Base-by-base conservation (phyloP, 2,113 vertebrate species). In the Saccopteryx bilineata region DNA sequence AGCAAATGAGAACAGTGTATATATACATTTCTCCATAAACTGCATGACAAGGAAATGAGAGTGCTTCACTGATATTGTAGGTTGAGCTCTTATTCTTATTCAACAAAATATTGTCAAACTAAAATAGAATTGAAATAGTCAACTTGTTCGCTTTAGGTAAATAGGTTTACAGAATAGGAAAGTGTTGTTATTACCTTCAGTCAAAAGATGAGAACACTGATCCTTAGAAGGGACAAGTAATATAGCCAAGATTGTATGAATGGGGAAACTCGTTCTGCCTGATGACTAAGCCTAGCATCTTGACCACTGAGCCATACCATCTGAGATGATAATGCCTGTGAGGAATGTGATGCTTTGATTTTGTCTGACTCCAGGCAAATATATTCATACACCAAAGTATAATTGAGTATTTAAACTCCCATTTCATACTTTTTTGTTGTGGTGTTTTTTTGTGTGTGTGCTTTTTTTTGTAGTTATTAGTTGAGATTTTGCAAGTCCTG, bases 401-500 rank as follows among this genome's bases (percentile, higher is more conserved):
- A 91, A 87, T 6, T 74, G 18, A 71, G 24, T 56, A 39, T 92
- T 96, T 56, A 84, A 50, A 46, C 12, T 54, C 78, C 26, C 52
- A 6, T 10, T 71, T 60, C 7, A 52, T 60, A n/a, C 0, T 81
- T 93, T 88, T 74, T 4, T 54, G 52, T n/a, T 52, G 26, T 50
- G 17, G 48, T 82, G 39, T 39, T 39, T 39, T 39, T 39, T 39
- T 39, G n/a, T n/a, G n/a, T n/a, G n/a, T n/a, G n/a, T n/a, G n/a
- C 82, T 93, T 88, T 74, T 4, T 54, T 58, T n/a, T 52, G 26
- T 50, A 24, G 48, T 82, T 95, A 96, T 83, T 85, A 88, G 65
- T 80, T 83, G 83, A 79, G 74, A 75, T 83, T 95, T 96, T 87
- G 5, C 9, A 88, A 89, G 21, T 76, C 71, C 61, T 68, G 11